Evolutionary conservation across 1,140 invertebrate genomes (phyloP), one percentile per base, ranked within the genome.

Genomic region (Batillaria attramentaria): DNA sequence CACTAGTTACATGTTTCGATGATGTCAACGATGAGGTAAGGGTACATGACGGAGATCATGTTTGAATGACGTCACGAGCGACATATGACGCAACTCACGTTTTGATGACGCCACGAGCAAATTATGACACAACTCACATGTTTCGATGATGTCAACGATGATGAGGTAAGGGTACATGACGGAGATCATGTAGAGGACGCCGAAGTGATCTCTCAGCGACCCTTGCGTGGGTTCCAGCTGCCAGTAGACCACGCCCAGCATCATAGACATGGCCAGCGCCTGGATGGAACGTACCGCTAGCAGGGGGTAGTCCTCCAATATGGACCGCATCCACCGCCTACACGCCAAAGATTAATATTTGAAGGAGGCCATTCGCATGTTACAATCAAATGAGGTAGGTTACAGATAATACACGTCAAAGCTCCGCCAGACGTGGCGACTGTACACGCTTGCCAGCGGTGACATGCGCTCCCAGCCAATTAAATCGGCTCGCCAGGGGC

Each of bases 131-230:
- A 69, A 77, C 84, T 83, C 72, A 89, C 88, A 87, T 37, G 83
- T 74, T 42, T 86, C 87, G n/a, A 89, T 86, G 72, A 88, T 81
- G 35, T 87, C 88, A 5, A 88, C 68, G 5, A 87, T 82, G 60
- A 87, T 81, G 78, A 87, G 86, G 72, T 87, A 89, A 0, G 88
- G 88, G 78, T 89, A 89, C 79, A 88, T 81, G 62, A 85, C 83
- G 65, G 84, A 83, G 16, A 88, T 75, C 50, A 89, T 86, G 69
- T 86, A 89, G 82, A 87, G 81, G 35, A 89, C 65, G 3, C 85
- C 85, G 60, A 88, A 88, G 78, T 87, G 84, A 70, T 89, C 88
- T 16, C 87, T 42, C 33, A 89, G 77, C 28, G 84, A 82, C 20
- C 68, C 60, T 81, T 88, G 85, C 65, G 85, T 82, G 5, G 66